phyloP scores from a whole-genome alignment of 2,113 vertebrate species.

The Synchiropus splendidus region DNA sequence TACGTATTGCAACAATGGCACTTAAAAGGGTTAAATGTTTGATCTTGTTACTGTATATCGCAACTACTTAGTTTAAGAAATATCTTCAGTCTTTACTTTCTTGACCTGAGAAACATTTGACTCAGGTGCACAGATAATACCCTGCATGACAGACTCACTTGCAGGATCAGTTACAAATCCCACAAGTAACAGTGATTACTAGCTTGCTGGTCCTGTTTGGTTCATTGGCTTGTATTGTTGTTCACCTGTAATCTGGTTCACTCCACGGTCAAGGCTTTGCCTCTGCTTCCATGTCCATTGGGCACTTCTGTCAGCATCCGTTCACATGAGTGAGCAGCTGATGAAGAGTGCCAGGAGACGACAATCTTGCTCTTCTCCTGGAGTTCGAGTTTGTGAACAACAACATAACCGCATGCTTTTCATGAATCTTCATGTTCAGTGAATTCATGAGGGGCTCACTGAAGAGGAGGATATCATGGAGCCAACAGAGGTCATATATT shows the following conservation, averaged over 20 bases:
- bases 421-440: slow-evolving; percentile 3
- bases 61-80: too few relatives aligned
- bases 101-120: too few relatives aligned
- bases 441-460: neutral
- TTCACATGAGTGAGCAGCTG: slow-evolving; percentile 15
- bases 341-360: neutral
- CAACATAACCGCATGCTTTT: neutral
- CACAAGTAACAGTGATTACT: slow-evolving; percentile 25
- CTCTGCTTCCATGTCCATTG: slow-evolving; percentile 9
- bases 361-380: neutral
- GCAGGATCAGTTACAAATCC: neutral
- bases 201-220: slow-evolving; percentile 6
- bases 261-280: slow-evolving; percentile 4
- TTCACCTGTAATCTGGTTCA: slow-evolving; percentile 10
- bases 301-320: slow-evolving; percentile 15
- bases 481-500: too few relatives aligned
- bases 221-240: slow-evolving; percentile 17
- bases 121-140: too few relatives aligned
- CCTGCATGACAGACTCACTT: too few relatives aligned
- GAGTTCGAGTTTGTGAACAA: slow-evolving; percentile 4
- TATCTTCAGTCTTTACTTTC: too few relatives aligned
- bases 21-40: too few relatives aligned
- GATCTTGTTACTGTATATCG: too few relatives aligned
- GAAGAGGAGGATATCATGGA: too few relatives aligned
- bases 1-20: too few relatives aligned